Percentiles rank a stretch among this genome's conserved stretches.
Evolutionary conservation across 2,797 vertebrate species (phyloP).

Genomic region (Chelmon rostratus): DNA sequence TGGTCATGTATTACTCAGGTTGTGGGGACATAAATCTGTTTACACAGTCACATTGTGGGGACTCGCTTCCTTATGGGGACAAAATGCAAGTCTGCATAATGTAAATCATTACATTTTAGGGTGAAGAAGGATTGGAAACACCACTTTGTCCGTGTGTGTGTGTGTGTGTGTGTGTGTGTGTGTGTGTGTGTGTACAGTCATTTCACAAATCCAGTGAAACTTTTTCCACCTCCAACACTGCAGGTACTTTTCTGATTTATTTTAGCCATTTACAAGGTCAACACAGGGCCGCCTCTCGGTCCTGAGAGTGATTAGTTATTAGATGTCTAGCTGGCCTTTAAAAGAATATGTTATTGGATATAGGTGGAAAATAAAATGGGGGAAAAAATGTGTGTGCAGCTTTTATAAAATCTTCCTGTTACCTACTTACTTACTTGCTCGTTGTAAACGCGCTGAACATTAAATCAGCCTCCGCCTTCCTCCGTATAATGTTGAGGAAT

Average conservation of each 20-base stretch:
- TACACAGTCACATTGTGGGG: no score
- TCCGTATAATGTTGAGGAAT: conserved; percentile 25
- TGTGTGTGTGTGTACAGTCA: conserved; percentile 4
- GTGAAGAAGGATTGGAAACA: no score
- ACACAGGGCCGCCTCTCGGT: background rate
- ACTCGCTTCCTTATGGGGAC: no score
- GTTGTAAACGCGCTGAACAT: conserved; percentile 29
- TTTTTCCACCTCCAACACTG: conserved; percentile 9
- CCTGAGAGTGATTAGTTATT: conserved; percentile 18
- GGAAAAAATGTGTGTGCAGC: background rate
- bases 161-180: conserved; percentile 8
- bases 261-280: conserved; percentile 26
- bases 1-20: no score
- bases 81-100: no score
- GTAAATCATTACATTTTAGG: no score
- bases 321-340: background rate
- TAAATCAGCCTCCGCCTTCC: conserved; percentile 25
- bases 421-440: conserved; percentile 26
- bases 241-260: conserved; percentile 18
- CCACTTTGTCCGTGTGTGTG: background rate
- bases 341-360: conserved; percentile 3
- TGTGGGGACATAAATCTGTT: no score
- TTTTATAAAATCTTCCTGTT: conserved; percentile 8
- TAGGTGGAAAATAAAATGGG: conserved; percentile 27
- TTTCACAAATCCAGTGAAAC: conserved; percentile 27